phyloP scores from a whole-genome alignment of 2,797 vertebrate species.

The Fratercula arctica region DNA sequence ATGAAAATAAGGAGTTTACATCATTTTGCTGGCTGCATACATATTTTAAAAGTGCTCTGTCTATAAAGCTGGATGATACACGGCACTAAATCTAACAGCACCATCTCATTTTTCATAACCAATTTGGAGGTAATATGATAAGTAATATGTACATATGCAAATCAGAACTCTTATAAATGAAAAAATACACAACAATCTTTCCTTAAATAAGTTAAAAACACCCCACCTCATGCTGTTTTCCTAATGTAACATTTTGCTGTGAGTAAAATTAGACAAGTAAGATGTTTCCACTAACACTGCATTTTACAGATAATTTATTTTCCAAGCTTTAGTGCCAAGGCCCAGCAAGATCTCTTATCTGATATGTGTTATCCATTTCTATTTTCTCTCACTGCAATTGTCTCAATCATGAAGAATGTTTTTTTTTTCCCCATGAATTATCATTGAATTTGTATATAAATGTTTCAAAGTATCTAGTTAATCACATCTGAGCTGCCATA shows the following conservation, averaged over 20 bases:
- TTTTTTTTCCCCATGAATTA: background rate
- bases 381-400: background rate
- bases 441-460: background rate
- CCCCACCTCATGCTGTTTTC: background rate
- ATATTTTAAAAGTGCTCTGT: slow-evolving; percentile 56
- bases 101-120: background rate
- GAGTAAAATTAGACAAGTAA: slow-evolving; percentile 44
- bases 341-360: background rate
- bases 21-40: slow-evolving; percentile 35
- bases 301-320: slow-evolving; percentile 37
- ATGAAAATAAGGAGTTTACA: slow-evolving; percentile 62
- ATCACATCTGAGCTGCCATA: background rate
- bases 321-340: background rate
- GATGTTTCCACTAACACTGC: background rate
- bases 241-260: background rate
- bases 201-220: background rate
- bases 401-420: background rate
- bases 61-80: slow-evolving; percentile 30
- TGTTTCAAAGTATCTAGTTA: background rate
- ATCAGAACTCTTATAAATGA: slow-evolving; percentile 11
- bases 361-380: background rate
- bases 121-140: slow-evolving; percentile 5
- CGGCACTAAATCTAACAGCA: slow-evolving; percentile 11
- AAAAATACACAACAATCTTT: background rate
- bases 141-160: slow-evolving; percentile 3